Evolutionary conservation across 2,113 vertebrate species (phyloP).

Genomic region (Azemiops feae): DNA sequence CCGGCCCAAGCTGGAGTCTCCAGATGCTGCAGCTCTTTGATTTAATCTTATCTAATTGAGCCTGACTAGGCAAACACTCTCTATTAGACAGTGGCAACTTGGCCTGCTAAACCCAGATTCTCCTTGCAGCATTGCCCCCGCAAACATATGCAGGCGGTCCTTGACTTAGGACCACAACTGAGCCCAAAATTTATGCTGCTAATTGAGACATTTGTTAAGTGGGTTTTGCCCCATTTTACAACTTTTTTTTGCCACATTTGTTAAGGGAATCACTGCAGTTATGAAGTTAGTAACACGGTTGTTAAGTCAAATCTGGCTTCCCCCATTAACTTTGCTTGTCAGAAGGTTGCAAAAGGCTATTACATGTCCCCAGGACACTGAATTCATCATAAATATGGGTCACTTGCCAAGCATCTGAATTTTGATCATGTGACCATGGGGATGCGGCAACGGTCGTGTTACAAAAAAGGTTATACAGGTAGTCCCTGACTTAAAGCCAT

Average conservation of each 20-base stretch:
- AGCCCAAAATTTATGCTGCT: neutral
- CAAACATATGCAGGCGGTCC: neutral
- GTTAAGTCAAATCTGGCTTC: neutral
- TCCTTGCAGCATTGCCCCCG: neutral
- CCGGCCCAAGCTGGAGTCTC: conserved; percentile 64
- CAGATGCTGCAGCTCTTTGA: conserved; percentile 67
- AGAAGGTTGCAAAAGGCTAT: neutral
- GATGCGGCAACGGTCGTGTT: neutral
- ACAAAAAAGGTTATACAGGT: no score
- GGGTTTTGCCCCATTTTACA: neutral
- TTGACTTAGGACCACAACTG: neutral
- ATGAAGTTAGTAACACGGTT: neutral
- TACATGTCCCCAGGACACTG: neutral
- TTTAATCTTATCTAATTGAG: conserved; percentile 73
- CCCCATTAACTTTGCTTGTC: neutral
- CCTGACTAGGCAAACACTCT: conserved; percentile 61
- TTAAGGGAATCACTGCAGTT: neutral
- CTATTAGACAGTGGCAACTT: conserved; percentile 24
- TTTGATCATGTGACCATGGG: neutral
- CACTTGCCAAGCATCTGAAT: neutral
- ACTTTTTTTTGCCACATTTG: neutral
- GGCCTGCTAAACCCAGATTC: conserved; percentile 27
- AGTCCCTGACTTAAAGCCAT: no score
- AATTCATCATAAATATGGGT: neutral
- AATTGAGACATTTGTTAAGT: neutral